A percentile compares a stretch with the other conserved stretches of the same genome.
Conservation (phyloP, 2,113 vertebrate species). For the Lethenteron camtschaticum region DNA sequence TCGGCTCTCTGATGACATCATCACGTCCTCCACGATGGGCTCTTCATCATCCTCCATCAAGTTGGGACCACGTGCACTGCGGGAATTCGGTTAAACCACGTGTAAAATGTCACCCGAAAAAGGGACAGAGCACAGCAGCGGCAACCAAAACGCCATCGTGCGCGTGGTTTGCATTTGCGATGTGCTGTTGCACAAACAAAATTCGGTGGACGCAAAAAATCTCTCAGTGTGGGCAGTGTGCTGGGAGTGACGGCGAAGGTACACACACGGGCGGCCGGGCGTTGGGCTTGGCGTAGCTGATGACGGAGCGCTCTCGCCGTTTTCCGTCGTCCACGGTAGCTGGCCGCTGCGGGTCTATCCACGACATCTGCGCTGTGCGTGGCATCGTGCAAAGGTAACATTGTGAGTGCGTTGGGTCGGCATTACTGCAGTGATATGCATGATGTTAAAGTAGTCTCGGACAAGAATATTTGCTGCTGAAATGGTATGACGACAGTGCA, state of each 20-base stretch:
- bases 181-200: too few species aligned
- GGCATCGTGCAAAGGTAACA: too few species aligned
- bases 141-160: too few species aligned
- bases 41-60: constrained; percentile 98
- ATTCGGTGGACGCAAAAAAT: too few species aligned
- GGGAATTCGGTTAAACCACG: constrained; percentile 9
- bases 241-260: background rate
- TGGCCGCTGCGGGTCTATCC: constrained; percentile 2
- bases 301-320: constrained; percentile 2
- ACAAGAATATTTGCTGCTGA: too few species aligned
- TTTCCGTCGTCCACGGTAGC: constrained; percentile 1
- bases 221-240: background rate
- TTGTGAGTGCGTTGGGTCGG: too few species aligned
- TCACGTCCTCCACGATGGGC: constrained; percentile 96
- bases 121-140: too few species aligned
- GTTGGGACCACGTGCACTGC: constrained; percentile 75
- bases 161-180: too few species aligned
- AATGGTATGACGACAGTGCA: too few species aligned
- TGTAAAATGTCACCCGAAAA: too few species aligned
- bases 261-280: background rate
- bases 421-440: too few species aligned
- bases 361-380: constrained; percentile 1
- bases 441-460: too few species aligned
- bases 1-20: constrained; percentile 98
- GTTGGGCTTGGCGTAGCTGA: constrained; percentile 4